phyloP scores from a whole-genome alignment of 2,113 vertebrate species.

The Coptodon rendalli region DNA sequence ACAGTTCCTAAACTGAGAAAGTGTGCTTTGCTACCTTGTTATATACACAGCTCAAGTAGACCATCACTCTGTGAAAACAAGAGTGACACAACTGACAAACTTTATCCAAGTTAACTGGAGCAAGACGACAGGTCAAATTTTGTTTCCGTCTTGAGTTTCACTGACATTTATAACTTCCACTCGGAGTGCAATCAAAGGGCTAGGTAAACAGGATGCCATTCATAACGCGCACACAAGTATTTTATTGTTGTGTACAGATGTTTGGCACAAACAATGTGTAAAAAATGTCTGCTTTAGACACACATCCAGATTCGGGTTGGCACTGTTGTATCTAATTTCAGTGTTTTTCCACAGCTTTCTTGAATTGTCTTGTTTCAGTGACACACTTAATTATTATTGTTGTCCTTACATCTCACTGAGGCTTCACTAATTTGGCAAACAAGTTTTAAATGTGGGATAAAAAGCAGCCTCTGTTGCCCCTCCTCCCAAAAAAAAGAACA shows the following conservation, averaged over 20 bases:
- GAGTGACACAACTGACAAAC: constrained; percentile 35
- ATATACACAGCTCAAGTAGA: constrained; percentile 38
- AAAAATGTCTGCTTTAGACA: background rate
- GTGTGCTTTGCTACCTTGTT: background rate
- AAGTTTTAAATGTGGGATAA: background rate
- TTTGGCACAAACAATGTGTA: background rate
- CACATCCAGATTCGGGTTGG: background rate
- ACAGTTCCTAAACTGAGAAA: background rate
- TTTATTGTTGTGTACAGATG: background rate
- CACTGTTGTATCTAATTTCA: background rate
- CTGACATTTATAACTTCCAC: background rate
- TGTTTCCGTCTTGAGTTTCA: background rate
- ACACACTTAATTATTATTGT: background rate
- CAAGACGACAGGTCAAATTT: background rate
- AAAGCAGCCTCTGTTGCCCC: background rate
- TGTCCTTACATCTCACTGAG: background rate
- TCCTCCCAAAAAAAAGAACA: background rate
- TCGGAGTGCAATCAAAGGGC: background rate
- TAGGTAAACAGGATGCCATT: background rate
- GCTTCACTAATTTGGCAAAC: background rate
- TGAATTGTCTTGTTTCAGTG: background rate
- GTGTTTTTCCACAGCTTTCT: background rate
- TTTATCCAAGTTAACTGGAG: background rate
- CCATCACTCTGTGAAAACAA: constrained; percentile 49
- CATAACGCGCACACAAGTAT: background rate